These are phyloP conservation scores for Thaumatotibia leucotreta DNA, from an alignment of 1,140 invertebrate genomes.

Conservation along the genomic window DNA sequence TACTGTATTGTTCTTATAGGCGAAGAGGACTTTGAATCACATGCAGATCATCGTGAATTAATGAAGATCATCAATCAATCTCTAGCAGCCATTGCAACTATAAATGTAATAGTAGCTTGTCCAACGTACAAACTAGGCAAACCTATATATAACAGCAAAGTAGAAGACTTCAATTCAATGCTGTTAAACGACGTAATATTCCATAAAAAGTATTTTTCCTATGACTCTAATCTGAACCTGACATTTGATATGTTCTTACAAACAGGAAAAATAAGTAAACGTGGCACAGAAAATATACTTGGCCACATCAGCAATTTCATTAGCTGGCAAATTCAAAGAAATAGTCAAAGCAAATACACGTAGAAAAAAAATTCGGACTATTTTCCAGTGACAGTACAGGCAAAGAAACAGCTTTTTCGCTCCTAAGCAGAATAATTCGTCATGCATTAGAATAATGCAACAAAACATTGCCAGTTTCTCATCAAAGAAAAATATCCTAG, in stretches of 20 bases:
- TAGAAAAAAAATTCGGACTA: background rate
- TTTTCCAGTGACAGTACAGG: background rate
- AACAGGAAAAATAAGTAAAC: background rate
- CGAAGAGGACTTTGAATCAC: too few relatives aligned
- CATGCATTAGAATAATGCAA: constrained; percentile 5
- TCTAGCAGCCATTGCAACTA: too few relatives aligned
- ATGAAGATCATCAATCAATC: too few relatives aligned
- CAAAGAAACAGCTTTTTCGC: background rate
- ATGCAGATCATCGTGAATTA: too few relatives aligned
- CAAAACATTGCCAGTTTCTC: too few relatives aligned
- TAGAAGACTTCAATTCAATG: background rate
- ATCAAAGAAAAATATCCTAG: background rate
- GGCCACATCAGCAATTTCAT: background rate
- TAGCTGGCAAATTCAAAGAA: background rate
- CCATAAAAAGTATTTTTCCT: background rate
- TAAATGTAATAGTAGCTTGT: background rate
- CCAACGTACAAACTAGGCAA: background rate
- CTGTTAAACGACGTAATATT: background rate
- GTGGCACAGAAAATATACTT: background rate
- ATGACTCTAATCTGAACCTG: background rate
- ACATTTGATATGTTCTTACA: background rate
- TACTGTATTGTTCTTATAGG: too few relatives aligned
- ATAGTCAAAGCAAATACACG: background rate
- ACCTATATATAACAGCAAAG: background rate
- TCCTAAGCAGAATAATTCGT: background rate